Percentiles rank a stretch among this genome's conserved stretches.
Conservation (phyloP, 2,888 invertebrate species). For the Bruchidius siliquastri region DNA sequence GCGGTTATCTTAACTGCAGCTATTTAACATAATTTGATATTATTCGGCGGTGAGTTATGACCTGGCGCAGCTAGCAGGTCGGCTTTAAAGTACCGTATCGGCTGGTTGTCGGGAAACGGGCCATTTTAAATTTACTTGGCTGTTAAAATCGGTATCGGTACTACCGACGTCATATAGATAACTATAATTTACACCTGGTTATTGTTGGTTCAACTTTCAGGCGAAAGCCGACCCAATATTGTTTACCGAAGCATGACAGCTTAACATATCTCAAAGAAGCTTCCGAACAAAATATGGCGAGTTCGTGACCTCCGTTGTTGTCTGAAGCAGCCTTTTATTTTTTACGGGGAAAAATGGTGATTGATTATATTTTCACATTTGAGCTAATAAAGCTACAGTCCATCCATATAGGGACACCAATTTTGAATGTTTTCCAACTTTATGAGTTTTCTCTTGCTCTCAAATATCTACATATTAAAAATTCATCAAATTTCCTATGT, state of each 20-base stretch:
- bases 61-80: background rate
- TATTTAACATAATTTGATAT: slow-evolving; percentile 10
- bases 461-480: too few relatives aligned
- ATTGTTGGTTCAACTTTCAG: background rate
- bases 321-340: too few relatives aligned
- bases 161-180: background rate
- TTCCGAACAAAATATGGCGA: too few relatives aligned
- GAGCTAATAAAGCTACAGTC: too few relatives aligned
- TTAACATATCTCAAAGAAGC: background rate
- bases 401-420: too few relatives aligned
- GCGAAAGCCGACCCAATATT: background rate
- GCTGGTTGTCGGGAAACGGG: background rate
- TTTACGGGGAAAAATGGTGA: too few relatives aligned
- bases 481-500: too few relatives aligned
- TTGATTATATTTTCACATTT: too few relatives aligned
- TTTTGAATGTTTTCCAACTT: too few relatives aligned
- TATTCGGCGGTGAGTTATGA: background rate
- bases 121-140: background rate
- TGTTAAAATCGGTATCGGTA: background rate
- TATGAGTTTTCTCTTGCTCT: too few relatives aligned
- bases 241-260: background rate
- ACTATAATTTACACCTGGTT: background rate
- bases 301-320: too few relatives aligned
- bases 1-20: slow-evolving; percentile 16
- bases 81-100: background rate